Base-by-base conservation (phyloP, 2,888 invertebrate genomes). In the Andrena praecox region DNA sequence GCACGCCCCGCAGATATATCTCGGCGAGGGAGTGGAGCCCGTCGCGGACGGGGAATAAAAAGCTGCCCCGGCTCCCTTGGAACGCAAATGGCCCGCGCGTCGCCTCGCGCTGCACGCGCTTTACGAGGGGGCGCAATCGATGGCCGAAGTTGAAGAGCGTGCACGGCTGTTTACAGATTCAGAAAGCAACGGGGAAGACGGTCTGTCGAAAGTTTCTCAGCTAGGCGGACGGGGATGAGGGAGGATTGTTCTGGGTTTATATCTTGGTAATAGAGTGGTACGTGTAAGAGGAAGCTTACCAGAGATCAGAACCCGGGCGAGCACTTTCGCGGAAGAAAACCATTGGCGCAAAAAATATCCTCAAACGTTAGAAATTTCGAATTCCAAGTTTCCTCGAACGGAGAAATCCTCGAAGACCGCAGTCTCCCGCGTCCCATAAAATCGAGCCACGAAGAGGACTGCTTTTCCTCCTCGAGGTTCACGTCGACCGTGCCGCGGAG, bases 91-190 rank as follows among this genome's bases (percentile, higher is more conserved):
- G 50, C 29, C 8, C 33, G 33, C 29, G 8, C 33, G 68, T 29
- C 63, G 4, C 64, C 8, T 35, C 27, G 8, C 27, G n/a, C 27
- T 31, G 59, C 59, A 29, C 24, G n/a, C 6, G 31, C 10, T 20
- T 20, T 59, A 20, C n/a, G n/a, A 16, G 31, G 2, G 16, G 48
- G 29, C 56, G 42, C 50, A 27, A 59, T 62, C 68, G 33, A 35
- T 20, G 56, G 63, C 24, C 42, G 27, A 74, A 79, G 48, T 69
- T 31, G 27, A 66, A 66, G 62, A 16, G 54, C 12, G 20, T 16
- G 48, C 48, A n/a, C 12, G n/a, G 29, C 29, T 69, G 77, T 77
- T 83, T 77, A 64, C 71, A 62, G 48, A 67, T 74, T 83, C 56
- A 35, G 24, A 73, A 63, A 60, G 33, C 8, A 50, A 20, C 27